Base-by-base conservation (phyloP, 2,888 invertebrate species). In the Limnephilus auricula region DNA sequence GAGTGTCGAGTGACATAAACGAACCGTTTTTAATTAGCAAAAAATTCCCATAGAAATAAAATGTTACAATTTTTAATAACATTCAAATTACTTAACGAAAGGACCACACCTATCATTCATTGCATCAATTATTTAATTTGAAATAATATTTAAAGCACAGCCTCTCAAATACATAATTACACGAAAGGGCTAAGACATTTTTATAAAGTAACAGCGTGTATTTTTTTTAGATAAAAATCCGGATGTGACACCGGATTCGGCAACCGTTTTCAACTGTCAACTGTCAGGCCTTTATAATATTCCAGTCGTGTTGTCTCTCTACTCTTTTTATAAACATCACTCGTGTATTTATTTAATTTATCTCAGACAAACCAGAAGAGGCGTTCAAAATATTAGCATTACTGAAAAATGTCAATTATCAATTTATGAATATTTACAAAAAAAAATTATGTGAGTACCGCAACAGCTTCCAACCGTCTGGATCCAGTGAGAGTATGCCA, bases 191-290 rank as follows among this genome's bases (percentile, higher is more conserved):
- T 25, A 32, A 83, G 10, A 10, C 6, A 37, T 45, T 34, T 79
- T 88, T 88, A 32, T 31, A 78, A 34, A 88, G 34, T 9, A 79
- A 88, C 32, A 88, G 65, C 79, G 37, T 79, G 65, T 65, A 65
- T 65, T 65, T 65, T 88, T 50, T 32, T 34, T 13, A 87, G 50
- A 88, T 45, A 88, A 82, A 90, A 88, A 88, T 88, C 91, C 91
- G 91, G 91, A 91, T 91, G 91, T 91, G 37, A 45, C 89, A 89
- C 89, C 85, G 89, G 91, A 91, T 91, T 30, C 78, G 65, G 79
- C 40, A 90, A 88, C 90, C 90, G 90, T 90, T 89, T 82, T 84
- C 83, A 91, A 89, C 91, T 91, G 91, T 84, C 89, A 89, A 89
- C 91, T 91, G 91, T 84, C 89, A 89, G 31, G 34, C 89, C 79